Conservation (phyloP, 2,797 vertebrate species). For the Tokudaia tokunoshimensis region DNA sequence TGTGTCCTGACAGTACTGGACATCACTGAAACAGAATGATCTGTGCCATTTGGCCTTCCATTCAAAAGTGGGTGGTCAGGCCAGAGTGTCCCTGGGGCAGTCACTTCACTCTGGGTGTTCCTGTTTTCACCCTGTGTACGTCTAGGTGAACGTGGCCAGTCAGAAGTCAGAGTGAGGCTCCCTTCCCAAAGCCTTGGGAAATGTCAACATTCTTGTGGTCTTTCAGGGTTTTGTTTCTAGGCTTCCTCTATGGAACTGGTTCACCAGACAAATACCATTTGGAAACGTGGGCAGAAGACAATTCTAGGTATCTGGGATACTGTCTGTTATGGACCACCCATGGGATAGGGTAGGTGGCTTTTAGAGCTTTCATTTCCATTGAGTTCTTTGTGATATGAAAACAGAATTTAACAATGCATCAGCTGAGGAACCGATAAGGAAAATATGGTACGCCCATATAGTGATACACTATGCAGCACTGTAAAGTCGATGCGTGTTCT, state of each 20-base stretch:
- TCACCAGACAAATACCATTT: slow-evolving; percentile 53
- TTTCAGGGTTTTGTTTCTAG: neutral
- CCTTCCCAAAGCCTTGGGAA: slow-evolving; percentile 6
- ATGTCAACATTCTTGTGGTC: slow-evolving; percentile 54
- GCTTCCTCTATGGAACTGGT: neutral
- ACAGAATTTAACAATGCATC: neutral
- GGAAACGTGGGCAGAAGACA: slow-evolving; percentile 50
- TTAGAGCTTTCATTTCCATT: neutral
- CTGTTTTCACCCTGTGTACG: neutral
- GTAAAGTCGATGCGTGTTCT: neutral
- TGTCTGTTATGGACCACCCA: slow-evolving; percentile 52
- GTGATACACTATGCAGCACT: neutral
- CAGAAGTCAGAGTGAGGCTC: neutral
- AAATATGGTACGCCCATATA: neutral
- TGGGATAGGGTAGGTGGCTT: slow-evolving; percentile 18
- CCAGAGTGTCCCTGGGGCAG: neutral
- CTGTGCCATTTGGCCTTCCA: neutral
- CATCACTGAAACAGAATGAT: neutral
- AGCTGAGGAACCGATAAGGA: neutral
- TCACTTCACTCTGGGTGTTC: neutral
- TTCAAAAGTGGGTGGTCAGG: rapidly evolving
- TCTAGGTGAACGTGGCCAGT: neutral
- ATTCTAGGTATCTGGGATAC: slow-evolving; percentile 47
- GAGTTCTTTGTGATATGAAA: neutral
- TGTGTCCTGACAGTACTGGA: neutral